Conservation (phyloP, 2,797 vertebrate species). For the Eospalax fontanierii region DNA sequence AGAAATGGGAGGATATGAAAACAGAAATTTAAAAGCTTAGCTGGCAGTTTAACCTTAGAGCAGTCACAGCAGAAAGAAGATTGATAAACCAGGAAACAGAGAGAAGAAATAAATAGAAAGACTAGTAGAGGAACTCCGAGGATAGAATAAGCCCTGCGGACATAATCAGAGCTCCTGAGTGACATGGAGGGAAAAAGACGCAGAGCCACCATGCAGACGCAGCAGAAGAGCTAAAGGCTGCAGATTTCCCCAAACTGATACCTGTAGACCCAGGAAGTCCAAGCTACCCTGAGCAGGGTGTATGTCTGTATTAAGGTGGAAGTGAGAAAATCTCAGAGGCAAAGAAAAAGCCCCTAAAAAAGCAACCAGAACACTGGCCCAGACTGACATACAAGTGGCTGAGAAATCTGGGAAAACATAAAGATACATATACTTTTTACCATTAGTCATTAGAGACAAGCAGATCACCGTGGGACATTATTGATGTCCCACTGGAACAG, state of each 20-base stretch:
- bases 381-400: background rate
- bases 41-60: background rate
- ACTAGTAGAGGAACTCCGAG: background rate
- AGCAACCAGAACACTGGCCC: background rate
- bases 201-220: background rate
- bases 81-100: slow-evolving; percentile 42
- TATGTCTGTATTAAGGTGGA: background rate
- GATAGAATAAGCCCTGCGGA: background rate
- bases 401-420: background rate
- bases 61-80: background rate
- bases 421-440: background rate
- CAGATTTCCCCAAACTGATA: background rate
- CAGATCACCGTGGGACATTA: background rate
- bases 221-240: slow-evolving; percentile 4
- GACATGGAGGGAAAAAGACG: background rate
- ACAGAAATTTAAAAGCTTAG: slow-evolving; percentile 25
- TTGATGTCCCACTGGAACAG: background rate
- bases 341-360: background rate
- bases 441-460: background rate
- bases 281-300: background rate
- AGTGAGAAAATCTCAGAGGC: slow-evolving; percentile 11
- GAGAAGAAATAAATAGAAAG: slow-evolving; percentile 21
- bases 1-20: slow-evolving; percentile 35
- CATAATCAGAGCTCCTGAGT: background rate
- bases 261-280: background rate